Evolutionary conservation across 2,797 vertebrate genomes (phyloP), one percentile per base, ranked within the genome.

Genomic region (Chaunax sp.): DNA sequence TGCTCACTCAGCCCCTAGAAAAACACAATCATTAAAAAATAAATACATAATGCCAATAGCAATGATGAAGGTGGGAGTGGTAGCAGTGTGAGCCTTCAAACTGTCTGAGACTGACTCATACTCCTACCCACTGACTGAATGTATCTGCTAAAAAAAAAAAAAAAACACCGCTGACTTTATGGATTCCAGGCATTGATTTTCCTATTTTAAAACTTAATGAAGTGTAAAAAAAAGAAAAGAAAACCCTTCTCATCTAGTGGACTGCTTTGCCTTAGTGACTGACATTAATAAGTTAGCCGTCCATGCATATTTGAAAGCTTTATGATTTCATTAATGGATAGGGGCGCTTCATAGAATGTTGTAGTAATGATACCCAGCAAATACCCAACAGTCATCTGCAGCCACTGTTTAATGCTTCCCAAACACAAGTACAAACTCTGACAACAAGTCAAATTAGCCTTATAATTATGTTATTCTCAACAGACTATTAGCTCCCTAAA

Each of bases 201-300:
- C 76, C 84, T 87, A 89, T 91, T 91, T 91, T 65, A 82, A 89
- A 90, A 89, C 66, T 73, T 87, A 90, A 91, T 90, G 77, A 91
- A 85, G 75, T 89, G 80, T 73, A 72, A 65, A 75, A n/a, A 23
- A 44, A 58, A 55, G 26, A 67, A 25, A 43, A 30, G 28, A 30
- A 30, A 64, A 64, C 38, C 38, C 38, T 40, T 40, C 14, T 40
- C 38, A 59, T 76, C 62, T 59, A 23, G 41, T 72, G 52, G 38
- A 78, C 64, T 46, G 65, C 63, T 50, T 76, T 65, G 69, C 59
- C 68, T 69, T 65, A 72, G 75, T 72, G 72, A 57, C 69, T 78
- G 70, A 69, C 69, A 78, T 82, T 81, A 85, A 88, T 80, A 80
- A 73, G 64, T 77, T 64, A 78, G 63, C 71, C 85, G 72, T n/a